phyloP scores from a whole-genome alignment of 2,113 vertebrate species.

The Serinus canaria region DNA sequence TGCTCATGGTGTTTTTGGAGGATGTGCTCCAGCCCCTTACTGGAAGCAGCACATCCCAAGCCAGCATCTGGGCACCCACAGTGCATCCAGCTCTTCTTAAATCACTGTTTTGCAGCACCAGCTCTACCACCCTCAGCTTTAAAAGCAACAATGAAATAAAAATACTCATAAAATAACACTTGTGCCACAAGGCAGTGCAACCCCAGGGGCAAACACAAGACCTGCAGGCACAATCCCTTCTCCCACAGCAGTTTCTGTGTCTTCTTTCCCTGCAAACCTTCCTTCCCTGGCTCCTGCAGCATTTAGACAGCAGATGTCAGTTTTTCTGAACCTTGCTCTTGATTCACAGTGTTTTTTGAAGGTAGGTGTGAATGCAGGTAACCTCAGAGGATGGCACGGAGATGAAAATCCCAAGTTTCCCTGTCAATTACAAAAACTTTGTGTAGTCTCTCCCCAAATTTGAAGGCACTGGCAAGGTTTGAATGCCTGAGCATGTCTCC shows the following conservation, averaged over 20 bases:
- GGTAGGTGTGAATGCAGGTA: background rate
- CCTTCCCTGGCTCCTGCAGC: background rate
- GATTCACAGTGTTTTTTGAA: background rate
- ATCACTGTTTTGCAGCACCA: background rate
- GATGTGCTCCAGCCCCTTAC: accelerated
- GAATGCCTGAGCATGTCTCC: slow-evolving; percentile 38
- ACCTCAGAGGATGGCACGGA: background rate
- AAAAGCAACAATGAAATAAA: background rate
- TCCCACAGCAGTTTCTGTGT: background rate
- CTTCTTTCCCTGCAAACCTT: background rate
- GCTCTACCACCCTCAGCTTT: background rate
- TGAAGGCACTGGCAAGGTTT: background rate
- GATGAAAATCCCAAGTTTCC: background rate
- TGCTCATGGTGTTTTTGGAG: background rate
- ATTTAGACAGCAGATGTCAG: background rate
- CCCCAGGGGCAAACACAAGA: background rate
- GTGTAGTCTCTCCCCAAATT: background rate
- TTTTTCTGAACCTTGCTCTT: background rate
- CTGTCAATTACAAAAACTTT: background rate
- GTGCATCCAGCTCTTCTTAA: background rate
- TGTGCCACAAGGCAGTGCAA: background rate
- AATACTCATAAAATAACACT: background rate
- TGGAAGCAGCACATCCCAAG: background rate
- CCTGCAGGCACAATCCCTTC: background rate
- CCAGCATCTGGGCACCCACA: background rate